These are phyloP conservation scores for Auanema freiburgensis DNA, from an alignment of 2,888 invertebrate species.

Conservation along the genomic window DNA sequence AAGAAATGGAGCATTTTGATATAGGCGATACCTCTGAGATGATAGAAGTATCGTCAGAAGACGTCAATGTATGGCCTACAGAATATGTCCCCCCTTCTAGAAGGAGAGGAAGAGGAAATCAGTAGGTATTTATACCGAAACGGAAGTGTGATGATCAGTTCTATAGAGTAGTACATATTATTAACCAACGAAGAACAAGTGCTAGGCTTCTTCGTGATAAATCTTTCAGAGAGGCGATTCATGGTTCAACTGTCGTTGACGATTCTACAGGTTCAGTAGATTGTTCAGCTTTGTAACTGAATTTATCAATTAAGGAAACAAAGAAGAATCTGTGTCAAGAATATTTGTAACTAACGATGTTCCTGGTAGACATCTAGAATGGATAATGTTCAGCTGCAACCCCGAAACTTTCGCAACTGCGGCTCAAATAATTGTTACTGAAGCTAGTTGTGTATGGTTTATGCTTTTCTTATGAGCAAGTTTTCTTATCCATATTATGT, in stretches of 20 bases:
- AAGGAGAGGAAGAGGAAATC: not conserved
- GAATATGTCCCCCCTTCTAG: too few relatives aligned
- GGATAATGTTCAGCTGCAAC: constrained; percentile 25
- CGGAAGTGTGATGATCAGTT: not conserved
- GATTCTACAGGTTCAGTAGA: not conserved
- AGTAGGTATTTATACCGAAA: too few relatives aligned
- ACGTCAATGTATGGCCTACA: constrained; percentile 22
- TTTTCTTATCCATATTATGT: constrained; percentile 5
- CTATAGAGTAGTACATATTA: constrained; percentile 11
- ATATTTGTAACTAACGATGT: constrained; percentile 33
- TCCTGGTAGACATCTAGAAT: constrained; percentile 35
- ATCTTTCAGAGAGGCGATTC: not conserved
- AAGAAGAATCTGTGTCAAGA: constrained; percentile 17
- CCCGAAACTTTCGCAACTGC: constrained; percentile 20
- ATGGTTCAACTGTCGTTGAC: not conserved
- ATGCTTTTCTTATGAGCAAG: not conserved
- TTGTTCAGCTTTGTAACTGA: not conserved
- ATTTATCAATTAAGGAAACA: not conserved
- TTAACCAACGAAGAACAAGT: not conserved
- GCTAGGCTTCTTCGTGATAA: not conserved
- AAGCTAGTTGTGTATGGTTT: constrained; percentile 16
- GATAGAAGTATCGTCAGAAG: constrained; percentile 27
- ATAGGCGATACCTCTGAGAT: constrained; percentile 28
- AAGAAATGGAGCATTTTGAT: constrained; percentile 39
- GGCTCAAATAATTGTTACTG: constrained; percentile 26